A percentile compares a stretch with the other conserved stretches of the same genome.
Evolutionary conservation across 2,888 invertebrate genomes (phyloP).

Genomic region (Apamea crenata): DNA sequence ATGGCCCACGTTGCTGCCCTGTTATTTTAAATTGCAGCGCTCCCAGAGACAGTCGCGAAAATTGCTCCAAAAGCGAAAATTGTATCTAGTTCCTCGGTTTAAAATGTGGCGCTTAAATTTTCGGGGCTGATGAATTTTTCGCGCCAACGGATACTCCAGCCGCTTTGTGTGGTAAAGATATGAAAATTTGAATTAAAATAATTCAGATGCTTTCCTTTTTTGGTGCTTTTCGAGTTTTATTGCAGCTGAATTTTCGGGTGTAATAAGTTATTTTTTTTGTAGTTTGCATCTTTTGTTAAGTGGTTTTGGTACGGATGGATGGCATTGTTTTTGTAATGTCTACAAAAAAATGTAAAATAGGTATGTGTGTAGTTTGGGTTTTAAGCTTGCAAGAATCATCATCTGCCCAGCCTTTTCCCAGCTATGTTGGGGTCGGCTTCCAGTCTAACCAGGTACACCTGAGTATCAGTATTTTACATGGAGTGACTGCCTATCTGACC

Average conservation of each 20-base stretch:
- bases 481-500: too few relatives aligned
- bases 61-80: constrained; percentile 66
- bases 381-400: not conserved
- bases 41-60: constrained; percentile 58
- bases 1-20: constrained; percentile 65
- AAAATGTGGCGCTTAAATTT: constrained; percentile 59
- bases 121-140: constrained; percentile 65
- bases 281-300: constrained; percentile 4
- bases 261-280: constrained; percentile 10
- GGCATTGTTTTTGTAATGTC: not conserved
- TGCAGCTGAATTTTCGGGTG: constrained; percentile 37
- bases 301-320: not conserved
- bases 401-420: too few relatives aligned
- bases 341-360: not conserved
- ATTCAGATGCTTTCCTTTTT: constrained; percentile 48
- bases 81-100: constrained; percentile 59
- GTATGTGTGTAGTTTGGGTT: not conserved
- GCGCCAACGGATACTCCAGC: constrained; percentile 38
- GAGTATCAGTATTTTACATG: too few relatives aligned
- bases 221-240: constrained; percentile 24
- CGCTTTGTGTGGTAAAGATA: constrained; percentile 61
- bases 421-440: too few relatives aligned
- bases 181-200: constrained; percentile 67
- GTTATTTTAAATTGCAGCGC: constrained; percentile 71
- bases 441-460: too few relatives aligned